Conservation (phyloP, 1,140 invertebrate genomes). For the Aphis craccivora region DNA sequence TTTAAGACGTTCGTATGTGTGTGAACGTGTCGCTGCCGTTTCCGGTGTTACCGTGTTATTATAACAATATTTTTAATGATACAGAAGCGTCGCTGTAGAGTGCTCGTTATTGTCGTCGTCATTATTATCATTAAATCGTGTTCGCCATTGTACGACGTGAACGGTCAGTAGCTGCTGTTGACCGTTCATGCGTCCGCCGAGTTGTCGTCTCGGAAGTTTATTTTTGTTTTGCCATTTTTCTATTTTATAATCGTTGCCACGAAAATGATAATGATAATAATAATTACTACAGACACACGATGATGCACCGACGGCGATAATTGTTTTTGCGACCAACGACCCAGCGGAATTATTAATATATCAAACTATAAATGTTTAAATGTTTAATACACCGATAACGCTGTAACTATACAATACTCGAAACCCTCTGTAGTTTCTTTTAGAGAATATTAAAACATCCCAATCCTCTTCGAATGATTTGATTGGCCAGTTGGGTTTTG, state of each 20-base stretch:
- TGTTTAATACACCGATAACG: neutral
- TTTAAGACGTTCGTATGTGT: constrained; percentile 3
- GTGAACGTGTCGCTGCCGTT: neutral
- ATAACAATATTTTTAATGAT: neutral
- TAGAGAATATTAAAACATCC: neutral
- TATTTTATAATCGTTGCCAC: neutral
- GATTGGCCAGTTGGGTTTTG: no score
- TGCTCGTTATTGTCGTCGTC: neutral
- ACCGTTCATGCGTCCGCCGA: neutral
- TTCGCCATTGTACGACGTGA: neutral
- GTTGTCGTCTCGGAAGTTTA: neutral
- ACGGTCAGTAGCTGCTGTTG: neutral
- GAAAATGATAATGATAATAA: neutral
- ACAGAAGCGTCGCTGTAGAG: neutral
- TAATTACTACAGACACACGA: neutral
- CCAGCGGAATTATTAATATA: neutral
- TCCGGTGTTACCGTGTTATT: neutral
- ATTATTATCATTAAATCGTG: neutral
- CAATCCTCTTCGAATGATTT: no score
- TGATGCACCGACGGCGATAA: neutral
- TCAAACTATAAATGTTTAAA: no score
- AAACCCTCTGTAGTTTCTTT: neutral
- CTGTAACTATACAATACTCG: neutral
- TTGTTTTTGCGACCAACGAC: neutral
- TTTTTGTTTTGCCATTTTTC: neutral